Evolutionary conservation across 1,140 invertebrate species (phyloP).

Genomic region (Polyergus mexicanus): DNA sequence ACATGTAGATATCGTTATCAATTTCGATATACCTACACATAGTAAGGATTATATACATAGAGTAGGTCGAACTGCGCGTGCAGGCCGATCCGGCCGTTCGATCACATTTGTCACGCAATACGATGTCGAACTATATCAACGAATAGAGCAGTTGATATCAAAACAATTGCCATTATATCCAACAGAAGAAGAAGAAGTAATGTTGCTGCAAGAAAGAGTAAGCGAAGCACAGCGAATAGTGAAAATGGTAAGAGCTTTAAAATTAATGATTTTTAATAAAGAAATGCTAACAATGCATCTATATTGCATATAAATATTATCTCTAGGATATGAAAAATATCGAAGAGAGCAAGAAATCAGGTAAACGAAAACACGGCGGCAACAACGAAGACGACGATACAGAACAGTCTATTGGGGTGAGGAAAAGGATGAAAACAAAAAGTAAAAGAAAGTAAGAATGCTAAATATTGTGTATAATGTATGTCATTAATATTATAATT

Average conservation of each 20-base stretch:
- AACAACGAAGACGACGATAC: conserved; percentile 89
- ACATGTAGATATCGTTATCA: conserved; percentile 98
- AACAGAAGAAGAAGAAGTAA: conserved; percentile 97
- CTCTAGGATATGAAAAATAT: conserved; percentile 94
- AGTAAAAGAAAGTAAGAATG: conserved; percentile 75
- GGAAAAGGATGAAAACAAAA: conserved; percentile 91
- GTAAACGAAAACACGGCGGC: conserved; percentile 89
- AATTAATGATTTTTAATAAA: not conserved
- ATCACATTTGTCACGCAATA: conserved; percentile 97
- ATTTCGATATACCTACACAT: conserved; percentile 98
- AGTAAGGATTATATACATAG: conserved; percentile 99
- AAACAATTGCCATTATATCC: conserved; percentile 96
- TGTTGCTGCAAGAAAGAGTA: conserved; percentile 97
- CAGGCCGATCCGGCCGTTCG: conserved; percentile 94
- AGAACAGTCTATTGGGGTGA: conserved; percentile 92
- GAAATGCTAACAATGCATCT: not conserved
- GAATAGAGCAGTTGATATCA: conserved; percentile 97
- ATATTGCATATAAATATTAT: conserved; percentile 28
- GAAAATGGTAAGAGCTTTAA: conserved; percentile 90
- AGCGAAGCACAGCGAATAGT: conserved; percentile 96
- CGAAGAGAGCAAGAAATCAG: conserved; percentile 90
- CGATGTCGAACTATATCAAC: conserved; percentile 98
- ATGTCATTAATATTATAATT: conserved; percentile 12
- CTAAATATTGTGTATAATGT: not conserved
- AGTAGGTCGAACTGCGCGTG: conserved; percentile 98